Conservation (phyloP, 2,113 vertebrate genomes). For the Xenopus borealis region DNA sequence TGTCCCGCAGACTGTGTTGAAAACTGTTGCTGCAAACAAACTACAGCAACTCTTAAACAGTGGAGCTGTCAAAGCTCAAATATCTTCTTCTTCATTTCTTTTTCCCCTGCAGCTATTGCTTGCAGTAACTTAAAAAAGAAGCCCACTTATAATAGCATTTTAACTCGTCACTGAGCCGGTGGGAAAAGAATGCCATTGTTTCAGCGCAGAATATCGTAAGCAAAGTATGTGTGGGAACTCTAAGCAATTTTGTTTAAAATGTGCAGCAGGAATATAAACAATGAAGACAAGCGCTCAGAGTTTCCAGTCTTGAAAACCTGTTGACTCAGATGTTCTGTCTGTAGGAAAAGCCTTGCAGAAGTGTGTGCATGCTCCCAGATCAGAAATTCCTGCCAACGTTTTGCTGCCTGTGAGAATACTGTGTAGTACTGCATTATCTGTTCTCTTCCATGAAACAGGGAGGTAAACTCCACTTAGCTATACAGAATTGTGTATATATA, state of each 20-base stretch:
- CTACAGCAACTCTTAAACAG: constrained; percentile 51
- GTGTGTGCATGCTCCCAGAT: constrained; percentile 55
- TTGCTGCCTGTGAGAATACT: constrained; percentile 43
- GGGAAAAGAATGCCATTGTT: constrained; percentile 75
- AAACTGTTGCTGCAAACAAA: constrained; percentile 42
- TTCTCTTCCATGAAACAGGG: constrained; percentile 41
- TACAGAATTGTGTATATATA: too few relatives aligned
- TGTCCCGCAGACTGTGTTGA: constrained; percentile 27
- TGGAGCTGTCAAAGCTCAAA: constrained; percentile 49
- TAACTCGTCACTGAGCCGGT: constrained; percentile 60
- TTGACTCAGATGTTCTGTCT: constrained; percentile 76
- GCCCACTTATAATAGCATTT: constrained; percentile 50
- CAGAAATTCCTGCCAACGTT: constrained; percentile 55
- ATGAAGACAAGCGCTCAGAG: constrained; percentile 70
- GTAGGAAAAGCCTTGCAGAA: constrained; percentile 61
- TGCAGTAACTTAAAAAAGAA: constrained; percentile 53
- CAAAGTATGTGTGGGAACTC: constrained; percentile 70
- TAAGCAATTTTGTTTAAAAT: constrained; percentile 75
- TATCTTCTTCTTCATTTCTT: constrained; percentile 32
- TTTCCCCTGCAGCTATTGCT: constrained; percentile 15
- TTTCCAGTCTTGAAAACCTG: constrained; percentile 79
- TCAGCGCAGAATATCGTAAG: constrained; percentile 69
- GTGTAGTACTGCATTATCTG: constrained; percentile 46
- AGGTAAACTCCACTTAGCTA: too few relatives aligned
- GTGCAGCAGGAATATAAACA: constrained; percentile 72